Base-by-base conservation (phyloP, 2,888 invertebrate genomes). In the Capitulum mitella region DNA sequence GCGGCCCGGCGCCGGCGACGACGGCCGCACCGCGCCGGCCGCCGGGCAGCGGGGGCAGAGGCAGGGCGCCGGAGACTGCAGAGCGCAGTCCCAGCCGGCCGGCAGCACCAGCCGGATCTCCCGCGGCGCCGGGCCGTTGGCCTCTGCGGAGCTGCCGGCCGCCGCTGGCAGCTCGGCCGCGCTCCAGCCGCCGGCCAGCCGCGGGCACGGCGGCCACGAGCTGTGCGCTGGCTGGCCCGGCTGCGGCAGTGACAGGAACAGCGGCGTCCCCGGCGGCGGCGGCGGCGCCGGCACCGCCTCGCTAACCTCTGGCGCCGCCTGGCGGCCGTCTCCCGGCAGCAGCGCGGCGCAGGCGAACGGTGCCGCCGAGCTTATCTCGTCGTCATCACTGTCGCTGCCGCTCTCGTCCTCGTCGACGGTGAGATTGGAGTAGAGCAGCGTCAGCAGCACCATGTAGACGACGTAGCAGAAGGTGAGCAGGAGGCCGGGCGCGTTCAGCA, bases 401-500 rank as follows among this genome's bases (percentile, higher is more conserved):
- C 34, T 34, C 37, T 64, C 64, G 22, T 64, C 64, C 37, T 64
- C 32, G 22, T 64, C 64, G 6, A 64, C 22, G 19, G 64, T 64
- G 22, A 64, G 34, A 37, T 64, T 64, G 19, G 64, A 64, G 64
- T 64, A 64, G 64, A 19, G 12, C 34, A 64, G 34, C 37, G 37
- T 64, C 34, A 64, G 64, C 34, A 64, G 37, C 64, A 64, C 19
- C 34, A 64, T 26, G 64, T 64, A 64, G 64, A 10, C 64, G 19
- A 64, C 16, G 64, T 64, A 64, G 64, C 64, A 64, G 34, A 64
- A 19, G 34, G 37, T 37, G 34, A 64, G 34, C 64, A 64, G 37
- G 19, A 64, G 37, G 34, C 64, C 64, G 19, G 64, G 64, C 34
- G 64, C 64, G 64, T 64, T 64, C 64, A 64, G 22, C 34, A 37